phyloP scores from a whole-genome alignment of 2,797 vertebrate species.

The Nannoperca australis region DNA sequence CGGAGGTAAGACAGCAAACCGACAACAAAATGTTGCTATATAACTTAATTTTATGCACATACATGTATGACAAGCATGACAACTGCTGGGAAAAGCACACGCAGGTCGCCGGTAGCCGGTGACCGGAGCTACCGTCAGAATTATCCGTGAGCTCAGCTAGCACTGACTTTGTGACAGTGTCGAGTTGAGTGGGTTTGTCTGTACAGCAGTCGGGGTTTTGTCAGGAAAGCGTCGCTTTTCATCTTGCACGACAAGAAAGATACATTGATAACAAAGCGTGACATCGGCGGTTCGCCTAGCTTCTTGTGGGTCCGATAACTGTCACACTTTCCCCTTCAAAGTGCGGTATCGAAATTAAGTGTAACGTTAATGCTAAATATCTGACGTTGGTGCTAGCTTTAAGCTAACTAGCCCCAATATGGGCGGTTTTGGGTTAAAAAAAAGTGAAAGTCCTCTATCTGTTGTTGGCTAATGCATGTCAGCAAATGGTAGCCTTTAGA shows the following conservation, averaged over 20 bases:
- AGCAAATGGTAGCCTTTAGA: neutral
- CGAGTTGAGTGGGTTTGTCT: constrained; percentile 68
- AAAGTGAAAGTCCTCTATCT: constrained; percentile 77
- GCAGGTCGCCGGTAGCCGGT: constrained; percentile 39
- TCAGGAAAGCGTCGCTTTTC: constrained; percentile 55
- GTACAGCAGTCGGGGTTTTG: constrained; percentile 63
- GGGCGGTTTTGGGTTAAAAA: constrained; percentile 74
- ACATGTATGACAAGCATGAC: constrained; percentile 66
- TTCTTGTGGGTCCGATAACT: constrained; percentile 15
- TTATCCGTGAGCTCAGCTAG: constrained; percentile 50
- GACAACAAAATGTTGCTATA: constrained; percentile 51
- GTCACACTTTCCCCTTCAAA: constrained; percentile 38
- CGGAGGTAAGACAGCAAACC: constrained; percentile 79
- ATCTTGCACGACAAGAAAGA: constrained; percentile 27
- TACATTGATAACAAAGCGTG: constrained; percentile 29
- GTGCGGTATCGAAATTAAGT: constrained; percentile 27
- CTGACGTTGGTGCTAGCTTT: constrained; percentile 68
- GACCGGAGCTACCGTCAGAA: constrained; percentile 47
- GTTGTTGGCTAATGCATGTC: constrained; percentile 32
- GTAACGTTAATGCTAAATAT: constrained; percentile 58
- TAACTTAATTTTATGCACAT: constrained; percentile 59
- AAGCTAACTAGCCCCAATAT: constrained; percentile 78
- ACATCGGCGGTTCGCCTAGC: constrained; percentile 23
- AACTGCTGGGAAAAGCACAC: constrained; percentile 18
- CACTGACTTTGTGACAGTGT: constrained; percentile 76